Conservation (phyloP, 2,797 vertebrate species). For the Balearica regulorum region DNA sequence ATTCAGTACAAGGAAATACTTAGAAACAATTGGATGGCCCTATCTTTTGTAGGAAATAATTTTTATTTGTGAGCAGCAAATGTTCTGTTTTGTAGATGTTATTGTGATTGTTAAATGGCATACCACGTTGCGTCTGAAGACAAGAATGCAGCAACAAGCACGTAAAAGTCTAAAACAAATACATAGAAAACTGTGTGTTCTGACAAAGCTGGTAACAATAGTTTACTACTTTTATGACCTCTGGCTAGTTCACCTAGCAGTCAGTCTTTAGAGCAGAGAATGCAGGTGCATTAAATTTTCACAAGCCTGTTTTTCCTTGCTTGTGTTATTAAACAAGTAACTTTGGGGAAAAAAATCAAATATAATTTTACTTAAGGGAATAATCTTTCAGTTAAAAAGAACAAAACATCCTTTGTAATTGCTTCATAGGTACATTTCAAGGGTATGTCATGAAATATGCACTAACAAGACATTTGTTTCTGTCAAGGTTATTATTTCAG, state of each 20-base stretch:
- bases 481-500: slow-evolving; percentile 93
- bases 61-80: neutral
- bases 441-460: neutral
- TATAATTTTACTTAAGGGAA: neutral
- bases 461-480: slow-evolving; percentile 31
- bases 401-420: neutral
- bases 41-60: neutral
- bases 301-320: neutral
- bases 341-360: neutral
- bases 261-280: neutral
- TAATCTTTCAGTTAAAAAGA: neutral
- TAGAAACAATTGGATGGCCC: neutral
- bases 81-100: neutral
- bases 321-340: neutral
- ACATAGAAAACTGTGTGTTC: neutral
- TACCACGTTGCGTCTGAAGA: neutral
- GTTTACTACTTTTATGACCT: neutral
- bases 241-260: neutral
- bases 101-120: neutral
- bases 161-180: neutral
- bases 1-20: neutral
- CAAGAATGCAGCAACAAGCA: neutral
- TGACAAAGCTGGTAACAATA: neutral
- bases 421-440: neutral
- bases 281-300: neutral